phyloP scores from a whole-genome alignment of 2,113 vertebrate species.

The Amphiprion ocellaris region DNA sequence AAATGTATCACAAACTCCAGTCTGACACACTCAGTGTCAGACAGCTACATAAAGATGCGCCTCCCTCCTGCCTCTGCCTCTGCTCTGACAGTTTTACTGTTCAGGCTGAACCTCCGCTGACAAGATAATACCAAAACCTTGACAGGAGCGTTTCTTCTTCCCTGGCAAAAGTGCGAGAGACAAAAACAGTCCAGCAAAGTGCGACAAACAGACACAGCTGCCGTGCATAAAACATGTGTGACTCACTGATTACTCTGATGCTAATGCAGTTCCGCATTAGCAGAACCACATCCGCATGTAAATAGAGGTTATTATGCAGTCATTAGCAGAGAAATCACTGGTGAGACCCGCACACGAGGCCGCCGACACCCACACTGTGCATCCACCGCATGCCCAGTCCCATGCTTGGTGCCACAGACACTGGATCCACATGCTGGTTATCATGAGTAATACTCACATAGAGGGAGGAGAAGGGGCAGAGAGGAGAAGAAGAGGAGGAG shows the following conservation, averaged over 20 bases:
- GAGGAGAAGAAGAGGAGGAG: conserved; percentile 45
- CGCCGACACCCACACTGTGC: conserved; percentile 58
- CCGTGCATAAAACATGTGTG: conserved; percentile 23
- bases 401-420: conserved; percentile 65
- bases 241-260: conserved; percentile 44
- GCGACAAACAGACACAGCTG: conserved; percentile 29
- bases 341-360: conserved; percentile 42
- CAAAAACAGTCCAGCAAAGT: conserved; percentile 18
- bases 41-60: conserved; percentile 24
- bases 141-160: conserved; percentile 28
- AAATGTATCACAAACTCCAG: neutral
- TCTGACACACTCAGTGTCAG: neutral
- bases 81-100: conserved; percentile 38
- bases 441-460: conserved; percentile 76
- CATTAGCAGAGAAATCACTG: conserved; percentile 62
- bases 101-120: conserved; percentile 32
- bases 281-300: conserved; percentile 52
- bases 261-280: conserved; percentile 54
- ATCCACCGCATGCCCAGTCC: conserved; percentile 59
- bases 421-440: conserved; percentile 66
- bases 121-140: conserved; percentile 11
- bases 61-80: neutral
- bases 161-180: neutral
- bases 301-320: conserved; percentile 57
- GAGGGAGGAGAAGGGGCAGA: conserved; percentile 60